Evolutionary conservation across 37 sponge, comb jelly and placozoan genomes (phyloP).

Genomic region (Theonella swinhoei): DNA sequence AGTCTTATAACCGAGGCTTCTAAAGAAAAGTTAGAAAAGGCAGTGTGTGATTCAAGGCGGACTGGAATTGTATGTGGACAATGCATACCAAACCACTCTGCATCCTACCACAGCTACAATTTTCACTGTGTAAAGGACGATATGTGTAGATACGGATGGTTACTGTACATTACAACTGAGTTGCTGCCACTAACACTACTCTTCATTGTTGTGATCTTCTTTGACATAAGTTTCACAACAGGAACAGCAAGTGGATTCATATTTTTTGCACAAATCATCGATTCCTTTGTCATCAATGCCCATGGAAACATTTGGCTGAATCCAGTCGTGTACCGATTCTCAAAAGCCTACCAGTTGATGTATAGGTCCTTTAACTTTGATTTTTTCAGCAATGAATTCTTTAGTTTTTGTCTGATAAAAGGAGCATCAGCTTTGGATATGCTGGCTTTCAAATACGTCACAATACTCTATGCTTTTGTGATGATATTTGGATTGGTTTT

Average conservation of each 20-base stretch:
- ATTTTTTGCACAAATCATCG: constrained; percentile 43
- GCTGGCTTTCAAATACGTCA: constrained; percentile 24
- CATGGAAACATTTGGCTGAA: not conserved
- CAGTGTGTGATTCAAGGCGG: constrained; percentile 15
- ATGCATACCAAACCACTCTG: constrained; percentile 26
- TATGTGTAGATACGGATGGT: constrained; percentile 29
- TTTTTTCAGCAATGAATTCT: constrained; percentile 11
- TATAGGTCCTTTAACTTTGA: constrained; percentile 23
- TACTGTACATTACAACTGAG: constrained; percentile 45
- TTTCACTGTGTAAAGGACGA: constrained; percentile 1
- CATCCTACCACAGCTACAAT: constrained; percentile 16
- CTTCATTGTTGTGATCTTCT: constrained; percentile 40
- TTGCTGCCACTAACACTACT: constrained; percentile 41
- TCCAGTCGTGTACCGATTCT: not conserved
- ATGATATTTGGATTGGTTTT: constrained; percentile 3
- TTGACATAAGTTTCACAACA: constrained; percentile 52
- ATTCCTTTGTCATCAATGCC: not conserved
- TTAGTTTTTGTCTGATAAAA: constrained; percentile 46
- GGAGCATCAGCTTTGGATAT: constrained; percentile 13
- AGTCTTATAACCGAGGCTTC: no score
- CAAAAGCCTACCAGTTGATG: not conserved
- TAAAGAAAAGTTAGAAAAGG: no score
- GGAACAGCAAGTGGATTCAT: constrained; percentile 39
- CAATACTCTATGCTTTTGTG: constrained; percentile 38
- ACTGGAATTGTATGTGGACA: constrained; percentile 22